Evolutionary conservation across 2,113 vertebrate genomes (phyloP).

Genomic region (Hypomesus transpacificus): DNA sequence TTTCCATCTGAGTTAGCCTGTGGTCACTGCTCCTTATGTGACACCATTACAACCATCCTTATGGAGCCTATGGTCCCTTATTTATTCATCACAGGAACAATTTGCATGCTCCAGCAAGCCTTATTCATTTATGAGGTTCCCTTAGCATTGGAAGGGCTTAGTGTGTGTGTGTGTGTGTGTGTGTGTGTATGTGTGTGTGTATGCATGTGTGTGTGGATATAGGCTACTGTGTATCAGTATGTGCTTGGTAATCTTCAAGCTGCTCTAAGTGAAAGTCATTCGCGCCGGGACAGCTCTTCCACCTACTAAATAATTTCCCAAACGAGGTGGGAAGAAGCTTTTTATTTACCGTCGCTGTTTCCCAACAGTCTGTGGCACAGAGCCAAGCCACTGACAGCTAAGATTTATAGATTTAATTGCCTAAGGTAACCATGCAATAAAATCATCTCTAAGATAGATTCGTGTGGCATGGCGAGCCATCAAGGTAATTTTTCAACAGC

Average conservation of each 20-base stretch:
- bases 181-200: not conserved
- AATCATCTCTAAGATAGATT: conserved; percentile 92
- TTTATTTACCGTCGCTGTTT: conserved; percentile 87
- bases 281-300: conserved; percentile 43
- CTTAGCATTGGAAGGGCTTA: conserved; percentile 29
- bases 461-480: conserved; percentile 79
- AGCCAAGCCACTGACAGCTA: conserved; percentile 82
- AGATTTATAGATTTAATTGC: conserved; percentile 97
- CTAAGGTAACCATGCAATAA: conserved; percentile 94
- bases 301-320: conserved; percentile 85
- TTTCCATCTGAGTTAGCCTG: conserved; percentile 40
- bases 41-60: conserved; percentile 29
- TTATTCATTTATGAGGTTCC: conserved; percentile 54
- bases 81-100: conserved; percentile 61
- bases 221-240: not conserved
- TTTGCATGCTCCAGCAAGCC: conserved; percentile 46
- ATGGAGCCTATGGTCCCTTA: conserved; percentile 55
- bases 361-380: conserved; percentile 81
- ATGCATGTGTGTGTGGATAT: not conserved
- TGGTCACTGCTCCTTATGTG: conserved; percentile 36
- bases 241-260: conserved; percentile 11
- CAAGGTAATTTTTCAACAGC: conserved; percentile 86
- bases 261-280: conserved; percentile 7
- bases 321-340: conserved; percentile 83
- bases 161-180: not conserved